phyloP scores from a whole-genome alignment of 2,797 vertebrate species.

The Cheracebus regulus region DNA sequence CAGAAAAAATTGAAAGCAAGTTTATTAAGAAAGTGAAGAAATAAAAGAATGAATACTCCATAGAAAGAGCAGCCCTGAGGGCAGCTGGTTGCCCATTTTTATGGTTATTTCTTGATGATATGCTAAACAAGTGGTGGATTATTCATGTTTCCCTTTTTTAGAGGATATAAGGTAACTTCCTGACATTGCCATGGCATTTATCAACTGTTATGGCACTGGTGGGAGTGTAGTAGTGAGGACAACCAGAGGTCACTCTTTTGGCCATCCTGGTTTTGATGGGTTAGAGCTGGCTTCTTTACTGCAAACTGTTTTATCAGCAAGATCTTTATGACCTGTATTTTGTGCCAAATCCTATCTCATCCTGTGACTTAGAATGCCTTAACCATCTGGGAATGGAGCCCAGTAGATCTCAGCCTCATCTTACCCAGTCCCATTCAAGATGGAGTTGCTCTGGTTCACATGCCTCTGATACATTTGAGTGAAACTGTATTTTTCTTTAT shows the following conservation, averaged over 20 bases:
- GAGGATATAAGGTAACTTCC: background rate
- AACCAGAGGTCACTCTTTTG: background rate
- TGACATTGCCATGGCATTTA: background rate
- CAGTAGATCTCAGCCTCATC: background rate
- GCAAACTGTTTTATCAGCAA: background rate
- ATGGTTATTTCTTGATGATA: background rate
- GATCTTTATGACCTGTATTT: background rate
- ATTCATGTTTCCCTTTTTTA: background rate
- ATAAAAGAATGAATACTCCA: background rate
- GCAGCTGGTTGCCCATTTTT: background rate
- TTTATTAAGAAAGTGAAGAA: background rate
- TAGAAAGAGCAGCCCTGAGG: background rate
- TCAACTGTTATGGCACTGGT: background rate
- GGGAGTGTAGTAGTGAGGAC: background rate
- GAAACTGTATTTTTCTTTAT: background rate
- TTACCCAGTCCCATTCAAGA: background rate
- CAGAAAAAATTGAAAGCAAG: background rate
- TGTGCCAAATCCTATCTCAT: background rate
- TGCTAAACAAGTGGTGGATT: background rate
- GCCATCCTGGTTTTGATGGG: background rate
- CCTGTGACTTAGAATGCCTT: background rate
- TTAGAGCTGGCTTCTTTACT: background rate
- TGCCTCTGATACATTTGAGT: background rate
- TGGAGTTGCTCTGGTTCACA: background rate
- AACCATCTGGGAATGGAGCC: background rate